A percentile compares a stretch with the other conserved stretches of the same genome.
phyloP scores from a whole-genome alignment of 2,113 vertebrate genomes.

The Turnix velox region DNA sequence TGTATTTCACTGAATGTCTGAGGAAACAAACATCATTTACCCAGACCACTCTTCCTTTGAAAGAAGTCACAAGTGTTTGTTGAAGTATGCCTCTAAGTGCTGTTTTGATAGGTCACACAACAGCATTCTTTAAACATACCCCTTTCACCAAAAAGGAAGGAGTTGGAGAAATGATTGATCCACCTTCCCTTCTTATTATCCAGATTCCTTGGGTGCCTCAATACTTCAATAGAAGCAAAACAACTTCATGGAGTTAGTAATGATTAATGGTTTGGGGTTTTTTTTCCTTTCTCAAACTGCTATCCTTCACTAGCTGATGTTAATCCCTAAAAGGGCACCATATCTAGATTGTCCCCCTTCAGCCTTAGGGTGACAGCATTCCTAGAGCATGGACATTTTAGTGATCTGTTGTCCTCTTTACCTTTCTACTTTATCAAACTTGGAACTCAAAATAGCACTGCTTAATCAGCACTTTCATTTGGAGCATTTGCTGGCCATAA shows the following conservation, averaged over 20 bases:
- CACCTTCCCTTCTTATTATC: background rate
- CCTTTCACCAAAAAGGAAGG: background rate
- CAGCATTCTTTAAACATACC: background rate
- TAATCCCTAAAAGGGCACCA: background rate
- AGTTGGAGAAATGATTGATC: background rate
- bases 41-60: background rate
- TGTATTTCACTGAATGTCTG: background rate
- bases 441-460: background rate
- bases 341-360: background rate
- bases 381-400: background rate
- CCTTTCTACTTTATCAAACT: background rate
- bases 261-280: background rate
- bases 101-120: background rate
- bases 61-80: background rate
- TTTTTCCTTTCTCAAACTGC: background rate
- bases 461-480: background rate
- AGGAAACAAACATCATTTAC: background rate
- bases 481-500: background rate
- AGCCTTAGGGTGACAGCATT: background rate
- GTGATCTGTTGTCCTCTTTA: background rate
- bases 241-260: background rate
- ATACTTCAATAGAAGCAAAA: background rate
- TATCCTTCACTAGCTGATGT: background rate
- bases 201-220: background rate
- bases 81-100: fast-evolving